Conservation (phyloP, 2,888 invertebrate species). For the Ellobium chinense region DNA sequence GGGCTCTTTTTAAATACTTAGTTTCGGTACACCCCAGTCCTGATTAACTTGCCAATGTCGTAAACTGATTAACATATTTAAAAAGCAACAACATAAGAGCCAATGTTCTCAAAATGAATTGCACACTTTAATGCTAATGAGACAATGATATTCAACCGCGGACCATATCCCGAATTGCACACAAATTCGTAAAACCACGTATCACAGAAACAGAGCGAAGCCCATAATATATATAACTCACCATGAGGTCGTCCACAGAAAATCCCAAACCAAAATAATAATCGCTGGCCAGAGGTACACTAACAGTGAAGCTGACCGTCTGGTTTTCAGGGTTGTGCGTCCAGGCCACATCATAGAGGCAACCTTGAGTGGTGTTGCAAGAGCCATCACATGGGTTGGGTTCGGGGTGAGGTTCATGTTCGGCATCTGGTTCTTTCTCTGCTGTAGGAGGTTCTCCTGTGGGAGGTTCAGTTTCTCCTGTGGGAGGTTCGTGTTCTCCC, state of each 20-base stretch:
- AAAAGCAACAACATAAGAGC: too few relatives aligned
- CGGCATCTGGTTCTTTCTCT: constrained; percentile 70
- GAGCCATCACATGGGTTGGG: constrained; percentile 29
- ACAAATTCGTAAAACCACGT: too few relatives aligned
- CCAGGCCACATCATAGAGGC: constrained; percentile 55
- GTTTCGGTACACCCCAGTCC: too few relatives aligned
- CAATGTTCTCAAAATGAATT: too few relatives aligned
- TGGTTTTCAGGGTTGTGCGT: constrained; percentile 44
- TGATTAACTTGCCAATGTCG: too few relatives aligned
- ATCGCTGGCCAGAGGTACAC: constrained; percentile 44
- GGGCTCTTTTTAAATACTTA: too few relatives aligned
- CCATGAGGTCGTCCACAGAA: constrained; percentile 57
- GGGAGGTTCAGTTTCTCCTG: constrained; percentile 35
- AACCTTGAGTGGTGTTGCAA: not conserved
- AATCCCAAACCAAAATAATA: constrained; percentile 61
- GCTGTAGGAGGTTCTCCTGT: constrained; percentile 64
- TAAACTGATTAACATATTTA: too few relatives aligned
- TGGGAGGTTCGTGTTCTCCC: not conserved
- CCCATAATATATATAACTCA: too few relatives aligned
- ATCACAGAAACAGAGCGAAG: too few relatives aligned
- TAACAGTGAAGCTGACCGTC: constrained; percentile 53
- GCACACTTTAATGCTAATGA: too few relatives aligned
- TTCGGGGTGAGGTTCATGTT: constrained; percentile 31
- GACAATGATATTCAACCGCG: too few relatives aligned
- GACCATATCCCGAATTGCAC: too few relatives aligned